A percentile compares a stretch with the other conserved stretches of the same genome.
Conservation (phyloP, 2,113 vertebrate genomes). For the Ammodramus savannarum region DNA sequence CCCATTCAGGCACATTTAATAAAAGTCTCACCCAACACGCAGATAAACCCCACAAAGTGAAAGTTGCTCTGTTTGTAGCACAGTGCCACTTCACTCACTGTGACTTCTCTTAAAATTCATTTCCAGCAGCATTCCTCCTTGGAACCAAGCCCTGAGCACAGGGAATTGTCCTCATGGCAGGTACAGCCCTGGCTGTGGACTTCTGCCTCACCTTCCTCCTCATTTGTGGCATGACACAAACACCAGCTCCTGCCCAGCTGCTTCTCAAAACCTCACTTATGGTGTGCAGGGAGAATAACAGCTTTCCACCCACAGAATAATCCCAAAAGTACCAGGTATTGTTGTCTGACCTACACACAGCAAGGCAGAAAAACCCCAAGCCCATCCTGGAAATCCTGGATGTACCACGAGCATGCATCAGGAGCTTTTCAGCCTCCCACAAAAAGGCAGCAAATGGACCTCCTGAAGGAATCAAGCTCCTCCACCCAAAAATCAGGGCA, state of each 20-base stretch:
- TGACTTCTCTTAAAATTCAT: neutral
- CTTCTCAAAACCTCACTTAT: neutral
- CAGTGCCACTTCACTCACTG: neutral
- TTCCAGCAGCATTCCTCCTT: neutral
- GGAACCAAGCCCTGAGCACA: neutral
- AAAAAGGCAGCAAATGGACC: neutral
- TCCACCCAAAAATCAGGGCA: neutral
- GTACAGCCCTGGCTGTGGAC: neutral
- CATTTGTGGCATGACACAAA: neutral
- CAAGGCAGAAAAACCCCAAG: rapidly evolving
- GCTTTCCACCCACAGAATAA: neutral
- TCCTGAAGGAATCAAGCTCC: neutral
- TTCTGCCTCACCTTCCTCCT: neutral
- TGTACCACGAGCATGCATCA: neutral
- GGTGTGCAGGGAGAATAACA: neutral
- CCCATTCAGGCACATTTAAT: neutral
- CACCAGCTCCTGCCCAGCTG: neutral
- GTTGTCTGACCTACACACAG: neutral
- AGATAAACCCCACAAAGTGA: neutral
- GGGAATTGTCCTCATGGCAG: neutral
- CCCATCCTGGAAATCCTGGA: neutral
- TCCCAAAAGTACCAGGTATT: neutral
- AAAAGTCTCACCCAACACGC: neutral
- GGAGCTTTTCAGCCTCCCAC: neutral
- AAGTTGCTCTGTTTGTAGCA: neutral